These are phyloP conservation scores for Hycleus phaleratus DNA, from an alignment of 1,140 invertebrate species.

Conservation along the genomic window DNA sequence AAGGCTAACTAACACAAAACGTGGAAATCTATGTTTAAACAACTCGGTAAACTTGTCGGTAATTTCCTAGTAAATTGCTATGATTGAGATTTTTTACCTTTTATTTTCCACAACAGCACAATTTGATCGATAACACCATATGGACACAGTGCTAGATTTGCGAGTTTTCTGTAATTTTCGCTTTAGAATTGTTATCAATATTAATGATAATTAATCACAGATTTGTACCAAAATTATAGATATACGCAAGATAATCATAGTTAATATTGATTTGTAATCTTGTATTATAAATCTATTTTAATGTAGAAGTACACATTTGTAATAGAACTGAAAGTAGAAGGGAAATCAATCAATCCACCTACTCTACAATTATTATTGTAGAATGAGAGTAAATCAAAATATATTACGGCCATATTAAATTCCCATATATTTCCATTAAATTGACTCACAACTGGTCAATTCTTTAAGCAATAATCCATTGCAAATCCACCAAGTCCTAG, in stretches of 20 bases:
- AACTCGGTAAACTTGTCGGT: constrained; percentile 6
- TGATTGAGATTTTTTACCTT: not conserved
- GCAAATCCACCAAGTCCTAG: too few species aligned
- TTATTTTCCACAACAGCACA: too few species aligned
- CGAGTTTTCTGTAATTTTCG: too few species aligned
- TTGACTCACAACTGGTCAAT: too few species aligned
- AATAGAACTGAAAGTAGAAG: not conserved
- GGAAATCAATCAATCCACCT: constrained; percentile 10
- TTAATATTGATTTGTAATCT: constrained; percentile 16
- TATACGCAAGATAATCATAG: constrained; percentile 4
- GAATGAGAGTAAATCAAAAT: constrained; percentile 6
- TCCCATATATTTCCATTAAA: not conserved
- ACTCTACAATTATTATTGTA: too few species aligned
- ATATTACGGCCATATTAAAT: constrained; percentile 13
- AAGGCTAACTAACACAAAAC: constrained; percentile 11
- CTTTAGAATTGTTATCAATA: too few species aligned
- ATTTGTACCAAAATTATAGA: too few species aligned
- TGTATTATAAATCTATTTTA: constrained; percentile 12
- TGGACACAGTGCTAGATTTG: too few species aligned
- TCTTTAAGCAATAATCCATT: too few species aligned
- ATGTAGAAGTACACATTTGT: constrained; percentile 6
- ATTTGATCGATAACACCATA: too few species aligned
- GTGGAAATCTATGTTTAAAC: constrained; percentile 1
- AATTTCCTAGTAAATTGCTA: constrained; percentile 11
- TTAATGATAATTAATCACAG: too few species aligned